phyloP scores from a whole-genome alignment of 2,113 vertebrate species.

The Semnornis frantzii region DNA sequence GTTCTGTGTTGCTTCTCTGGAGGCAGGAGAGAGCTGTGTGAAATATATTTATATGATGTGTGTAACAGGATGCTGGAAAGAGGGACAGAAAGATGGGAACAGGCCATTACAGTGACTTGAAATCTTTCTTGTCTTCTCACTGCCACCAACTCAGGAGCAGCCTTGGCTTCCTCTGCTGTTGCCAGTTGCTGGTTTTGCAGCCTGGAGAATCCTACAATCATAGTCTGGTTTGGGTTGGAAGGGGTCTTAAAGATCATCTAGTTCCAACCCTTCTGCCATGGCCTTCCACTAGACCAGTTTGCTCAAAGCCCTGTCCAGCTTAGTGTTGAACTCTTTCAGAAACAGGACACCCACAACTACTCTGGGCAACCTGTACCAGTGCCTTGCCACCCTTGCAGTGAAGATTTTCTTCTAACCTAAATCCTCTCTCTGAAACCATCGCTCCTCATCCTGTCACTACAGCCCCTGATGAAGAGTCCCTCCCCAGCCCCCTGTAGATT shows the following conservation, averaged over 20 bases:
- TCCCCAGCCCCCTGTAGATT: not conserved
- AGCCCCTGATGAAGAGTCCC: not conserved
- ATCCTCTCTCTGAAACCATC: not conserved
- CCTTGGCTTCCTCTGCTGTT: not conserved
- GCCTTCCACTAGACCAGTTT: not conserved
- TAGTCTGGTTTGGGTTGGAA: not conserved
- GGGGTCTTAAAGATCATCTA: not conserved
- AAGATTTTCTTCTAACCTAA: not conserved
- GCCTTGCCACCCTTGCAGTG: not conserved
- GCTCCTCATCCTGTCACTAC: not conserved
- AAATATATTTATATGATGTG: accelerated
- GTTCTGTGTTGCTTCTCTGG: not conserved
- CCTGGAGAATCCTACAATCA: not conserved
- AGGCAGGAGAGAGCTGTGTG: accelerated
- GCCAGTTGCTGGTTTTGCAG: not conserved
- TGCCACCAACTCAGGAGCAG: not conserved
- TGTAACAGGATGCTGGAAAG: not conserved
- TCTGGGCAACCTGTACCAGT: not conserved
- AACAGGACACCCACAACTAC: not conserved
- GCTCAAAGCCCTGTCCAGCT: not conserved
- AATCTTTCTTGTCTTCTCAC: not conserved
- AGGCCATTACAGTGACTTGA: not conserved
- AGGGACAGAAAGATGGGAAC: not conserved
- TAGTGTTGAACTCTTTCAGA: not conserved
- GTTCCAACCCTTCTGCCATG: not conserved